Base-by-base conservation (phyloP, 2,113 vertebrate species). In the Penelope pileata region DNA sequence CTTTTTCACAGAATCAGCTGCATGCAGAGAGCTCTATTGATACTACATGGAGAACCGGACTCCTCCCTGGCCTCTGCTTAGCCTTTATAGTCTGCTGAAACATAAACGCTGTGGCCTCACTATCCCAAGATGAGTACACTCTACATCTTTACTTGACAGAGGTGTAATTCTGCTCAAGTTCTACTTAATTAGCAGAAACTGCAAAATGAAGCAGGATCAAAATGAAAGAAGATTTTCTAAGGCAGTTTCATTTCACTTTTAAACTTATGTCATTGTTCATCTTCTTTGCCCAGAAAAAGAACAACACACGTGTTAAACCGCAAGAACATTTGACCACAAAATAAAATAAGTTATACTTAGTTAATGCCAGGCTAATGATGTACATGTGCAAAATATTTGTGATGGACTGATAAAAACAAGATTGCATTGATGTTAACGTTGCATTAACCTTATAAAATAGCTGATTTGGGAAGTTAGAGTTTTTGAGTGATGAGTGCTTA, bases 401-500 rank as follows among this genome's bases (percentile, higher is more conserved):
- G 80, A 96, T 51, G 95, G 80, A 54, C 47, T 90, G 42, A 88
- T 91, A 96, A 94, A 96, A 91, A 86, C 64, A 90, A 74, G 63
- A 94, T 81, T 74, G 54, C 17, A 59, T 51, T 77, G 92, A 94
- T 90, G 92, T 59, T 96, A 88, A 94, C 83, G 34, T 59, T 67
- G 50, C 64, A 94, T 96, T 95, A 94, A 96, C 94, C 95, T 96
- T 96, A 96, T 93, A 90, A 96, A 96, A 95, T 43, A 77, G 64
- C 59, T 86, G 92, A 96, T 95, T 83, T 91, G 26, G 30, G 50
- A 94, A 91, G 54, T 86, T 69, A 88, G 85, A 77, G 67, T 34
- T 91, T 94, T 83, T 90, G 96, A 96, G 60, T 74, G 68, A 96
- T 95, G 95, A 74, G 29, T 81, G 43, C 72, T 70, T 88, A 77